Base-by-base conservation (phyloP, 2,797 vertebrate genomes). In the Enteromius thamalakanensis region DNA sequence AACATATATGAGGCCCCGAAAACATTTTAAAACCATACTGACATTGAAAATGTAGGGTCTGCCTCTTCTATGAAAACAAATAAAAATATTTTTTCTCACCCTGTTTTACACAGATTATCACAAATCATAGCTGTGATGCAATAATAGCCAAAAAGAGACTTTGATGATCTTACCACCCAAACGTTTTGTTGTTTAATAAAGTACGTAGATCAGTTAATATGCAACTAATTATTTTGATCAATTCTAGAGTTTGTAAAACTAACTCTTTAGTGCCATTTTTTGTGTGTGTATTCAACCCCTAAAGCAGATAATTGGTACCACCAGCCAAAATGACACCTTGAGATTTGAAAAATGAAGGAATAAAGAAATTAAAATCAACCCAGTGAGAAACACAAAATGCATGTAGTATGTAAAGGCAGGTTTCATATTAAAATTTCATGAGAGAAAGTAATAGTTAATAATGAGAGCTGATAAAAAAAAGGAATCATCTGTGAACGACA, bases 221-320 rank as follows among this genome's bases (percentile, higher is more conserved):
- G 3, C 10, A 12, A 45, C 42, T 45, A 45, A 45, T 45, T 45
- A 45, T 45, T 14, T 29, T 26, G 1, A 62, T 29, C 10, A 65
- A 45, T 7, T 10, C 42, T 23, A 29, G 69, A 71, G 23, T 7
- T 49, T 17, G 14, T 10, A 42, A 23, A 69, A 42, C 21, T 69
- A 42, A 26, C 42, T 47, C 1, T 19, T 40, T 40, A 40, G 37
- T 40, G 37, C 37, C 8, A 40, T 29, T 72, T 29, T 49, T 29
- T 26, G 5, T 26, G 23, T 60, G 17, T 60, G 6, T 23, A 23
- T 53, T 37, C 47, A 55, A 70, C 34, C 55, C 42, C 51, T 47
- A 67, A 45, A 83, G 47, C 37, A 79, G 32, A 79, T 68, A 62
- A 84, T 65, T 84, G 81, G 79, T 86, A 79, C 77, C 34, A 85